These are phyloP conservation scores for Ladona fulva DNA, from an alignment of 1,140 invertebrate species.

Conservation along the genomic window DNA sequence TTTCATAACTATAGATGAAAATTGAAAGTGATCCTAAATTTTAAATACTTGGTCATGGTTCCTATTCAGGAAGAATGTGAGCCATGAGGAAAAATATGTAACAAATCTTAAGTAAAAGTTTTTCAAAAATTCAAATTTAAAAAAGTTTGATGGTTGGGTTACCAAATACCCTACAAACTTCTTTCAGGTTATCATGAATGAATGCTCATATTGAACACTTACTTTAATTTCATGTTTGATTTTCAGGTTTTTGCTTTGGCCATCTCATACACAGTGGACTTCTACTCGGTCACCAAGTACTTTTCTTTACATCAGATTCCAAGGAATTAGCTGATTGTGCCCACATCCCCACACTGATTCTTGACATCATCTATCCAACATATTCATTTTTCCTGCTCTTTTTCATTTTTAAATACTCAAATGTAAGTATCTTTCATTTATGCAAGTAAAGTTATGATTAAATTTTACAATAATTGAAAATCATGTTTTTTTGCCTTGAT, in stretches of 20 bases:
- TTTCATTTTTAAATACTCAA: conserved; percentile 69
- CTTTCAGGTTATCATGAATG: too few species aligned
- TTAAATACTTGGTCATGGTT: too few species aligned
- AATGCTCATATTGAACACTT: too few species aligned
- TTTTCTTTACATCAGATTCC: conserved; percentile 41
- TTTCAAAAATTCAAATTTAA: too few species aligned
- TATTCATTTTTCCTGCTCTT: conserved; percentile 62
- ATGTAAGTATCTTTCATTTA: conserved; percentile 44
- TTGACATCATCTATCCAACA: conserved; percentile 52
- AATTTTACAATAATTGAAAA: neutral
- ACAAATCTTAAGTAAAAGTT: too few species aligned
- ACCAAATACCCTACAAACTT: too few species aligned
- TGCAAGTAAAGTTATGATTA: neutral
- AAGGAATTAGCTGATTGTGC: conserved; percentile 31
- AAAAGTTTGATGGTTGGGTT: too few species aligned
- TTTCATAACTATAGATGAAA: too few species aligned
- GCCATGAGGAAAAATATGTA: too few species aligned
- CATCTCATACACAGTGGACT: conserved; percentile 59
- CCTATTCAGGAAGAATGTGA: too few species aligned
- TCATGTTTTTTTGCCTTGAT: neutral
- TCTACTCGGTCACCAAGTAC: conserved; percentile 51
- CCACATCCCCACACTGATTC: conserved; percentile 38
- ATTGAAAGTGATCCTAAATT: too few species aligned
- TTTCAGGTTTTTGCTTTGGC: conserved; percentile 61
- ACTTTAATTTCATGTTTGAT: too few species aligned